phyloP scores from a whole-genome alignment of 2,797 vertebrate species.

The Thamnophis elegans region DNA sequence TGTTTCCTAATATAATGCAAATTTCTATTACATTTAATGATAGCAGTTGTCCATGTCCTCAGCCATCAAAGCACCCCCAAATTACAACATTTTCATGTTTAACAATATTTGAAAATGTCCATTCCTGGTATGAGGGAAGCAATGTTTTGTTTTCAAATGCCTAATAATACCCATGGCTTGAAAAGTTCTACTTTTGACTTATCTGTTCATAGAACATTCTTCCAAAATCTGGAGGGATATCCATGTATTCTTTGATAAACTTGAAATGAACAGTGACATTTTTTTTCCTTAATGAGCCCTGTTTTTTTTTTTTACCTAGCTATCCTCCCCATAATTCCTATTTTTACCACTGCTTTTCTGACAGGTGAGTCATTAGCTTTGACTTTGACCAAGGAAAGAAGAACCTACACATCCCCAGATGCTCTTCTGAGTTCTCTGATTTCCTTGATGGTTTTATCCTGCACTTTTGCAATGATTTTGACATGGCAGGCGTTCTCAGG shows the following conservation, averaged over 20 bases:
- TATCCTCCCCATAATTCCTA: not conserved
- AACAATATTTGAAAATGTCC: not conserved
- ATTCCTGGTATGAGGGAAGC: not conserved
- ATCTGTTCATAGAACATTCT: not conserved
- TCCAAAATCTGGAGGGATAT: not conserved
- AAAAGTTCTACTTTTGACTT: not conserved
- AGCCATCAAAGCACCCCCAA: not conserved
- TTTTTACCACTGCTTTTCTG: not conserved
- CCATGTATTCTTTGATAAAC: not conserved
- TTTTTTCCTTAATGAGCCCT: not conserved
- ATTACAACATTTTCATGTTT: not conserved
- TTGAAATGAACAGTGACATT: not conserved
- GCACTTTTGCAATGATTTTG: not conserved
- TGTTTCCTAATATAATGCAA: not conserved
- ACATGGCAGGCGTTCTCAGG: not conserved
- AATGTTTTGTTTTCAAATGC: not conserved
- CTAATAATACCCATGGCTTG: not conserved
- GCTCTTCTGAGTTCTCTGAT: not conserved
- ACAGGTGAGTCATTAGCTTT: not conserved
- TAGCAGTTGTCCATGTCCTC: not conserved
- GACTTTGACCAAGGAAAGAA: not conserved
- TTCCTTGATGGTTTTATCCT: not conserved
- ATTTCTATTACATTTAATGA: not conserved
- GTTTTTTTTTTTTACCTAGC: not conserved
- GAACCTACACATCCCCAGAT: not conserved